phyloP scores from a whole-genome alignment of 2,113 vertebrate species.

The Otus sunia region DNA sequence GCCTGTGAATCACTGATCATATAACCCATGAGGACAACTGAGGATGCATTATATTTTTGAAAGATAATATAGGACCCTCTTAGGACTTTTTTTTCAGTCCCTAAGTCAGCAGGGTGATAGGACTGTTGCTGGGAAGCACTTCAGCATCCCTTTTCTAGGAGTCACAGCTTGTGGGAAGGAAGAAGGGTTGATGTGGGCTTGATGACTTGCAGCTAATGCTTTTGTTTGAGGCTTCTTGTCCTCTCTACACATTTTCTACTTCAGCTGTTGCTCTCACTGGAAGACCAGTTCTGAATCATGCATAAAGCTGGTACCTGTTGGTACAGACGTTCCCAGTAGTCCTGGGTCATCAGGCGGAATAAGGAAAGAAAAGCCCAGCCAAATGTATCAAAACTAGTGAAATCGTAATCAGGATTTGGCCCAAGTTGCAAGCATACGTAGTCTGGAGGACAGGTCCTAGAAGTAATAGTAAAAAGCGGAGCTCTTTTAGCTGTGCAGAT shows the following conservation, averaged over 20 bases:
- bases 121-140: neutral
- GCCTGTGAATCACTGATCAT: rapidly evolving
- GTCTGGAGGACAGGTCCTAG: constrained; percentile 82
- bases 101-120: neutral
- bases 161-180: neutral
- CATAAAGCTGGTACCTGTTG: constrained; percentile 83
- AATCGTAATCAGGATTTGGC: constrained; percentile 87
- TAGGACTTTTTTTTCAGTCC: neutral
- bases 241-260: neutral
- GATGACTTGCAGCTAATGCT: neutral
- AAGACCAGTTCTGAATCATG: neutral
- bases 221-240: neutral
- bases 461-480: neutral
- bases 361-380: constrained; percentile 93
- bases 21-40: rapidly evolving
- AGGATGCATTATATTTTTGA: neutral
- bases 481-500: neutral
- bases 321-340: constrained; percentile 96
- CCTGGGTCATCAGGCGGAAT: constrained; percentile 95
- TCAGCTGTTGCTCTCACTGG: neutral
- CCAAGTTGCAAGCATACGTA: constrained; percentile 80
- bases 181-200: neutral
- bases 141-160: neutral
- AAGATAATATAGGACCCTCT: neutral
- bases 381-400: constrained; percentile 95